Evolutionary conservation across 2,797 vertebrate genomes (phyloP).

Genomic region (Acanthopagrus latus): DNA sequence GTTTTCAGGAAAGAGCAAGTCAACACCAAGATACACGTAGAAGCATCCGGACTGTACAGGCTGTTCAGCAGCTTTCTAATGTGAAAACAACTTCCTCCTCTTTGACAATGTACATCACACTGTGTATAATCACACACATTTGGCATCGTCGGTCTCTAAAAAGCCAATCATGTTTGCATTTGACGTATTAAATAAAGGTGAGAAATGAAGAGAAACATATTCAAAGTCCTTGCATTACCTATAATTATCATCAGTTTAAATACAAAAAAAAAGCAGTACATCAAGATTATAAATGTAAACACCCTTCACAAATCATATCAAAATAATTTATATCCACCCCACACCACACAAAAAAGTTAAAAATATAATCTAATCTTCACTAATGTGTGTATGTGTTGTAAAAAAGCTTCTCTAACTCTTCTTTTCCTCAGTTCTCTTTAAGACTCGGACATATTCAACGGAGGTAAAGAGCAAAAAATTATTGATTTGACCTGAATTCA

Average conservation of each 20-base stretch:
- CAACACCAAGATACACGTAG: background rate
- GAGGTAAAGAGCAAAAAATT: background rate
- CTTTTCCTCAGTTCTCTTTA: background rate
- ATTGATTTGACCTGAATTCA: conserved; percentile 6
- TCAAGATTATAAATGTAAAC: background rate
- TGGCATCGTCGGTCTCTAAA: background rate
- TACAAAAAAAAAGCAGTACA: conserved; percentile 3
- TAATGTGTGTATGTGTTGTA: background rate
- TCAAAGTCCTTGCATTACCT: background rate
- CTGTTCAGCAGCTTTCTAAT: conserved; percentile 23
- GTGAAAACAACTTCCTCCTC: background rate
- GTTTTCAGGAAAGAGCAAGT: background rate
- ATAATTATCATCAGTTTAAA: conserved; percentile 16
- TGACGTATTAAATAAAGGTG: background rate
- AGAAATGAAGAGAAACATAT: background rate
- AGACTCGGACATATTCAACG: background rate
- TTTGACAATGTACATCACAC: background rate
- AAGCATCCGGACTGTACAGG: background rate
- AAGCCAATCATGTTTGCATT: conserved; percentile 1
- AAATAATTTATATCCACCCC: conserved; percentile 1
- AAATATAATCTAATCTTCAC: background rate
- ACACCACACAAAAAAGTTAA: background rate
- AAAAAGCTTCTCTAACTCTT: background rate
- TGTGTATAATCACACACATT: background rate
- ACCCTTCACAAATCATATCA: conserved; percentile 6